A percentile compares a stretch with the other conserved stretches of the same genome.
These are phyloP conservation scores for Oncorhynchus clarkii DNA, from an alignment of 2,113 vertebrate genomes.

Conservation along the genomic window DNA sequence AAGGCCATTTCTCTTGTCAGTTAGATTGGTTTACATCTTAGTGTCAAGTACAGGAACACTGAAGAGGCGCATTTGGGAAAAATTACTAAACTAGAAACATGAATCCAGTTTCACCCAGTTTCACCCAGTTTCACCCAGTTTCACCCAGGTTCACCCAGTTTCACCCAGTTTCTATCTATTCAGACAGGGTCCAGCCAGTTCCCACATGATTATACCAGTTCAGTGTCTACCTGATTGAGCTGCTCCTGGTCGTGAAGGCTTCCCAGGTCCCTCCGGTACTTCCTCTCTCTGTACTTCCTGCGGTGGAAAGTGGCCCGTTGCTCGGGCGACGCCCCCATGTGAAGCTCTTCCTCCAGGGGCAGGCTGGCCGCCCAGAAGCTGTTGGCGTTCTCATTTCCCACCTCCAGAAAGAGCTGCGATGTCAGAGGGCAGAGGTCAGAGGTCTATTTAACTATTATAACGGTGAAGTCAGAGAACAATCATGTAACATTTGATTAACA, in stretches of 20 bases:
- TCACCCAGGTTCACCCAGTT: background rate
- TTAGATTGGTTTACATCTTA: too few species aligned
- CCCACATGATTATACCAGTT: background rate
- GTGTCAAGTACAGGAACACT: too few species aligned
- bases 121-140: background rate
- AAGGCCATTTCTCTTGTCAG: too few species aligned
- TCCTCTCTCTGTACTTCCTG: conserved; percentile 92
- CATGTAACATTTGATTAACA: too few species aligned
- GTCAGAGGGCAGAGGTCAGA: conserved; percentile 2
- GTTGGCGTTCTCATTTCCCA: conserved; percentile 92
- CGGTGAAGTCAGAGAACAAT: too few species aligned
- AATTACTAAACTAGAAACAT: too few species aligned
- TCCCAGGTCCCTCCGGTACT: conserved; percentile 77
- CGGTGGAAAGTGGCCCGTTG: conserved; percentile 84
- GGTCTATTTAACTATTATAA: too few species aligned
- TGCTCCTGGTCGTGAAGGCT: conserved; percentile 75
- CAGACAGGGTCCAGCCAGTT: background rate
- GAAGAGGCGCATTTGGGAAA: too few species aligned
- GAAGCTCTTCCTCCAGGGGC: conserved; percentile 80
- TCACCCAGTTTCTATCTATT: background rate
- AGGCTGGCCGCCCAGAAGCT: conserved; percentile 92
- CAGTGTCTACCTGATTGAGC: conserved; percentile 85
- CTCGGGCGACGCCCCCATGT: conserved; percentile 75
- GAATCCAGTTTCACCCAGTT: background rate
- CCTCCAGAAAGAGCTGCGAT: conserved; percentile 85